Evolutionary conservation across 2,113 vertebrate species (phyloP), one percentile per base, ranked within the genome.

Genomic region (Syngnathus typhle): DNA sequence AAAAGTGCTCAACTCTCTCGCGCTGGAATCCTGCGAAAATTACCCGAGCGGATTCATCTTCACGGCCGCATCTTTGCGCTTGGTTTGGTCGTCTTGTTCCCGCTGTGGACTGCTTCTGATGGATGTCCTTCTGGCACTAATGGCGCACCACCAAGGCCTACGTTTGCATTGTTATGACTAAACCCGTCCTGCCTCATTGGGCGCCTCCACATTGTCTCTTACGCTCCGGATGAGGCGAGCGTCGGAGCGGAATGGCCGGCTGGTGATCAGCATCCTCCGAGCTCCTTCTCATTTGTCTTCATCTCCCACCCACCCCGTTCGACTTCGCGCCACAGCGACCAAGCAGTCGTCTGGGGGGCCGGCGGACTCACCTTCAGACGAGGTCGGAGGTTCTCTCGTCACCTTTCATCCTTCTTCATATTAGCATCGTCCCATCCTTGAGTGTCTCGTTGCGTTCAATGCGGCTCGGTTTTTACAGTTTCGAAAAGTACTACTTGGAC

Each of bases 311-410:
- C 3, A 3, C 27, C 46, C 32, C 21, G 5, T 41, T 8, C 15
- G 32, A 18, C 61, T 82, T 75, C 69, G 74, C 32, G 64, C 85
- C 84, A 82, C 84, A 89, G 73, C 54, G 72, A 51, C 70, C 74
- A 18, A 69, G 76, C 74, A 76, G 79, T 69, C 58, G 55, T 46
- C 68, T 63, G 77, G 76, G 71, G 5, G 75, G 70, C 74, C 78
- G 81, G 78, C 75, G 59, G 73, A 56, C 84, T 89, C 85, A 86
- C 90, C 90, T 92, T 86, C 87, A 89, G 84, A 90, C 85, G 80
- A 90, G 88, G 89, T 87, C 81, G 62, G 59, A 66, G 69, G 68
- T 72, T 82, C 78, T 81, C 52, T 59, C 64, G 70, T 79, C 69
- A 76, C 79, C 79, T 80, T 79, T 78, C 56, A 71, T 76, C 67